Base-by-base conservation (phyloP, 1,140 invertebrate species). In the Drosophila pruinosa region DNA sequence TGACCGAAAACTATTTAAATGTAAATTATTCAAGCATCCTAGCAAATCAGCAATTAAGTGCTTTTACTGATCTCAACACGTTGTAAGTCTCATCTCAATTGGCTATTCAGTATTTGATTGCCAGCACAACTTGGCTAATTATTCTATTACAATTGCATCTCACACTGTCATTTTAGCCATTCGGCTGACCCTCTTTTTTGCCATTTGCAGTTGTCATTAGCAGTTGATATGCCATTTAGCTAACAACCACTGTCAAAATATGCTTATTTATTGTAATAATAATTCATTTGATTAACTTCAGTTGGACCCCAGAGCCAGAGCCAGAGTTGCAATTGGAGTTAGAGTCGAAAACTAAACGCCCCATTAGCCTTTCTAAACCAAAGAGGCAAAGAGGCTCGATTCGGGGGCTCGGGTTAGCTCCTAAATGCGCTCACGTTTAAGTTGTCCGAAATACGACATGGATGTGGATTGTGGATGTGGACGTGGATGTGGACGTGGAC, bases 361-460 rank as follows among this genome's bases (percentile, higher is more conserved):
- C 81, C 81, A 85, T 85, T 85, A 85, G 81, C 81, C 81, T 85
- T 85, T 85, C 81, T 85, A 85, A 85, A 85, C 73, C 70, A 61
- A n/a, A n/a, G n/a, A n/a, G 57, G 10, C 5, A n/a, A 24, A 7
- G 50, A 54, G 14, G 12, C 43, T 17, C 14, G 47, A 14, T 28
- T 64, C 26, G 52, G 26, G 38, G 28, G 14, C 7, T 43, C 19
- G 58, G 48, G 39, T 57, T 65, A 47, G 62, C 64, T 70, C 50
- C 58, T 39, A 77, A 75, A 78, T 83, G 50, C 65, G 79, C 75
- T 86, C 81, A 85, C 81, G 82, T 88, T 85, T 85, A 81, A 88
- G 47, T 85, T 85, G 80, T 81, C 77, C 65, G 31, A 86, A 77
- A 77, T 41, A 17, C 41, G 62, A 76, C 73, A 76, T 73, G 43